Conservation (phyloP, 2,797 vertebrate genomes). For the Hydrocynus forskahlii region DNA sequence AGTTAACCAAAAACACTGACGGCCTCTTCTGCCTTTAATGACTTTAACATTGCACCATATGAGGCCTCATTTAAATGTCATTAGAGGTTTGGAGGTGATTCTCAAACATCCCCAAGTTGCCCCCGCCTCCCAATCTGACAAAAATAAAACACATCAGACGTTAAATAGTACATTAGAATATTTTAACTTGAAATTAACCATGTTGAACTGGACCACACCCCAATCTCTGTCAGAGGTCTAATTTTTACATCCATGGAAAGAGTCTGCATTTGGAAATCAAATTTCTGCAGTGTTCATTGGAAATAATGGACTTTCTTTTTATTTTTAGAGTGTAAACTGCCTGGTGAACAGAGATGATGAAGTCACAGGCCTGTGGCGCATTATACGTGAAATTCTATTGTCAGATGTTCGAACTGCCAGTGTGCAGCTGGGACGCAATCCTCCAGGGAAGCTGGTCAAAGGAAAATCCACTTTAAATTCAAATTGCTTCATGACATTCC, state of each 20-base stretch:
- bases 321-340: neutral
- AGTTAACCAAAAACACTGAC: slow-evolving; percentile 5
- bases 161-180: slow-evolving; percentile 46
- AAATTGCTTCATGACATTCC: slow-evolving; percentile 59
- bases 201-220: neutral
- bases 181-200: slow-evolving; percentile 28
- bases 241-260: neutral
- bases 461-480: slow-evolving; percentile 64
- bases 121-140: slow-evolving; percentile 20
- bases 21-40: slow-evolving; percentile 33
- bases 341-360: neutral
- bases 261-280: slow-evolving; percentile 2
- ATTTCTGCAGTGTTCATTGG: neutral
- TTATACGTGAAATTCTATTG: slow-evolving; percentile 28
- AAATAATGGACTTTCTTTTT: neutral
- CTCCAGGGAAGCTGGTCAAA: slow-evolving; percentile 49
- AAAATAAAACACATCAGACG: slow-evolving; percentile 36
- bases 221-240: slow-evolving; percentile 3
- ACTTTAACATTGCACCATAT: slow-evolving; percentile 41
- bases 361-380: slow-evolving; percentile 27
- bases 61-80: slow-evolving; percentile 46
- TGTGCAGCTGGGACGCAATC: slow-evolving; percentile 39
- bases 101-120: slow-evolving; percentile 15
- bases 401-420: slow-evolving; percentile 23
- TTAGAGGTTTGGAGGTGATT: slow-evolving; percentile 20